A percentile compares a stretch with the other conserved stretches of the same genome.
Evolutionary conservation across 2,113 vertebrate genomes (phyloP).

Genomic region (Hylia prasina): DNA sequence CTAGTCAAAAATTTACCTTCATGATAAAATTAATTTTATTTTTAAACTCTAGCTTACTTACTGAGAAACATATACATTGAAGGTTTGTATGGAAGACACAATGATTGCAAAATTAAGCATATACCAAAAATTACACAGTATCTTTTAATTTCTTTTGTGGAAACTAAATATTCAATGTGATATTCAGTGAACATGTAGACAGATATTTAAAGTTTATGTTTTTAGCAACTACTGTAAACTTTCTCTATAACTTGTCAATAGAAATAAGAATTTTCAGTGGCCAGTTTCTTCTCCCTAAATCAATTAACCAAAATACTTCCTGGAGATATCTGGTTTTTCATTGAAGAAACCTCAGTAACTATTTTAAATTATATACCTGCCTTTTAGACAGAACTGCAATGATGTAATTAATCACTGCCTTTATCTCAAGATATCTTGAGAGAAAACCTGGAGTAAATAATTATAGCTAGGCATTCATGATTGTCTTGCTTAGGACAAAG

Average conservation of each 20-base stretch:
- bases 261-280: not conserved
- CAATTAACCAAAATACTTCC: not conserved
- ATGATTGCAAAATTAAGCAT: not conserved
- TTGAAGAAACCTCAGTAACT: not conserved
- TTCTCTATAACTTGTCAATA: not conserved
- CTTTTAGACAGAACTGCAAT: not conserved
- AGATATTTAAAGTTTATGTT: not conserved
- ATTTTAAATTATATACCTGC: not conserved
- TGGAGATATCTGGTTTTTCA: not conserved
- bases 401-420: not conserved
- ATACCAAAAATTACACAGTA: not conserved
- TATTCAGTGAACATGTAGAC: not conserved
- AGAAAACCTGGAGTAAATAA: not conserved
- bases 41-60: not conserved
- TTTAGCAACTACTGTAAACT: not conserved
- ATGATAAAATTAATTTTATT: not conserved
- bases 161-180: not conserved
- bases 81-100: not conserved
- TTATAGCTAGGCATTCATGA: not conserved
- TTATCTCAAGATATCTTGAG: not conserved
- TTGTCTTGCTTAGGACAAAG: not conserved
- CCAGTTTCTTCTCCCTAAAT: not conserved
- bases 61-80: not conserved
- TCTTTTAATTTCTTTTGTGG: not conserved
- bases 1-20: not conserved